A percentile compares a stretch with the other conserved stretches of the same genome.
phyloP scores from a whole-genome alignment of 2,888 invertebrate species.

The Drosophila quinaria region DNA sequence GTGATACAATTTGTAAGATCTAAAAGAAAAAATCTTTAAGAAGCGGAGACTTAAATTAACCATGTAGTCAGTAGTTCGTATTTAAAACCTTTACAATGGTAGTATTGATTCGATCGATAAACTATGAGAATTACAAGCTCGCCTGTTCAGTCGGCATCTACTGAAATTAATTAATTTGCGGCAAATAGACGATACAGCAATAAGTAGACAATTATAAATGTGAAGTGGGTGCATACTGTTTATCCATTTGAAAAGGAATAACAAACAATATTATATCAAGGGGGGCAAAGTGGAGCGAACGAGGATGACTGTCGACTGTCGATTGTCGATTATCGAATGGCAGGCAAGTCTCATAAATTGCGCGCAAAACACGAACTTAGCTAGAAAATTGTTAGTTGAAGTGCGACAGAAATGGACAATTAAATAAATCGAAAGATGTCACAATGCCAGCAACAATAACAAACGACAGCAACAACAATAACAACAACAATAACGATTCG shows the following conservation, averaged over 20 bases:
- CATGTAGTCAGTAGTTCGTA: neutral
- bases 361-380: constrained; percentile 54
- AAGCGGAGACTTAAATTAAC: neutral
- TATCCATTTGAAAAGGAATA: constrained; percentile 49
- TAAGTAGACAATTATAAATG: constrained; percentile 36
- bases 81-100: neutral
- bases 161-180: constrained; percentile 47
- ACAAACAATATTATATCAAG: constrained; percentile 51
- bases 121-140: neutral
- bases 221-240: constrained; percentile 53
- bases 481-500: constrained; percentile 28
- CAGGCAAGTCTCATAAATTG: constrained; percentile 69
- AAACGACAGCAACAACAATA: constrained; percentile 25
- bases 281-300: neutral
- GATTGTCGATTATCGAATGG: constrained; percentile 20
- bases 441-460: constrained; percentile 49
- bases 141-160: neutral
- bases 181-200: constrained; percentile 33
- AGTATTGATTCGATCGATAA: neutral
- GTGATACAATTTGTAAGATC: neutral
- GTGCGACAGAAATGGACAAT: constrained; percentile 74
- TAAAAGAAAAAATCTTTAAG: neutral
- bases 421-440: constrained; percentile 78
- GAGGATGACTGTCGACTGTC: constrained; percentile 28
- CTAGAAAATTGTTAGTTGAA: constrained; percentile 74